Percentiles rank a stretch among this genome's conserved stretches.
Conservation (phyloP, 2,888 invertebrate species). For the Amaurobius ferox region DNA sequence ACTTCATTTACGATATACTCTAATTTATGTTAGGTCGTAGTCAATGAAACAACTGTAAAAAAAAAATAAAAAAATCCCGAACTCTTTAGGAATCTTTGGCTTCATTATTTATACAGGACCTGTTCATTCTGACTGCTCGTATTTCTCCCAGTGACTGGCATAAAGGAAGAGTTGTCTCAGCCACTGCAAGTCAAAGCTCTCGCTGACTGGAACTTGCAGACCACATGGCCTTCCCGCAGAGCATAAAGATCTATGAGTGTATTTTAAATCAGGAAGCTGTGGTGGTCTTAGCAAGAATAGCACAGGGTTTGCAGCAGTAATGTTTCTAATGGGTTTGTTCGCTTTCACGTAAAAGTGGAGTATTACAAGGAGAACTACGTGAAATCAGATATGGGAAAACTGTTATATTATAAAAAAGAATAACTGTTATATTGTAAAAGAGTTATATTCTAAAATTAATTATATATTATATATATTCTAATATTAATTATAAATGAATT, state of each 20-base stretch:
- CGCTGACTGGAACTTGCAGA: background rate
- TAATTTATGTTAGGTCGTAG: background rate
- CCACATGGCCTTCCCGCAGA: background rate
- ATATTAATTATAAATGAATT: no score
- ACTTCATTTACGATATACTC: background rate
- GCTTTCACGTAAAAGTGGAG: no score
- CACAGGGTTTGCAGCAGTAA: background rate
- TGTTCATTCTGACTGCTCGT: background rate
- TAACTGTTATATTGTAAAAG: no score
- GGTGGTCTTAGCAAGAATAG: background rate
- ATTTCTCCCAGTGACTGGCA: background rate
- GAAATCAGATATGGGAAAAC: no score
- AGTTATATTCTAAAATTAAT: no score
- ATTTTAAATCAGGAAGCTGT: slow-evolving; percentile 2
- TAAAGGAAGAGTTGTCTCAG: slow-evolving; percentile 1
- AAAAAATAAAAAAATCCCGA: background rate
- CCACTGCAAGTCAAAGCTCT: no score
- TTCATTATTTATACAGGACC: background rate
- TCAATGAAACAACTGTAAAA: background rate
- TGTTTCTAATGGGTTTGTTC: no score
- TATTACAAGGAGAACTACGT: no score
- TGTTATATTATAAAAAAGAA: no score
- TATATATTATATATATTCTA: no score
- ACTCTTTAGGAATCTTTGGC: background rate
- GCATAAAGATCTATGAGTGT: background rate